phyloP scores from a whole-genome alignment of 2,888 invertebrate genomes.

The Nomada hirtipes region DNA sequence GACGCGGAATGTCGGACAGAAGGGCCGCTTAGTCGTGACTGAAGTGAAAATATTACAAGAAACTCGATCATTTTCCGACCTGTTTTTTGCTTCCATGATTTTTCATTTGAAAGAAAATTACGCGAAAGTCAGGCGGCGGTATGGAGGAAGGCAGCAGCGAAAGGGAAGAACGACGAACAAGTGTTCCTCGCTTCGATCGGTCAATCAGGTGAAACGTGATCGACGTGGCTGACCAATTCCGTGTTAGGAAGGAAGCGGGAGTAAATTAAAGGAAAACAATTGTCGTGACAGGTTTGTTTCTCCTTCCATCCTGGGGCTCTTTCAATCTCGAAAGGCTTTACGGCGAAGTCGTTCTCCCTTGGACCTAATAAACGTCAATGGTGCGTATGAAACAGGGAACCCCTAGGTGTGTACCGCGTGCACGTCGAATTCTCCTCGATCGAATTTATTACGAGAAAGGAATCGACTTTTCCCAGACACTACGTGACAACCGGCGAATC shows the following conservation, averaged over 20 bases:
- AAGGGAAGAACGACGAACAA: slow-evolving; percentile 8
- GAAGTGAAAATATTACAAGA: no score
- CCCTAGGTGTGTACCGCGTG: slow-evolving; percentile 1
- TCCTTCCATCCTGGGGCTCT: slow-evolving; percentile 12
- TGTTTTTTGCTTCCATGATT: no score
- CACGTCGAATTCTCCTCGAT: slow-evolving; percentile 35
- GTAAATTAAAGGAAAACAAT: slow-evolving; percentile 75
- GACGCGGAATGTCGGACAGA: slow-evolving; percentile 50
- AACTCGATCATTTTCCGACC: no score
- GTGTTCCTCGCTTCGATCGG: slow-evolving; percentile 38
- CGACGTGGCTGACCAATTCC: slow-evolving; percentile 64
- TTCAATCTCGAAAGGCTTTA: slow-evolving; percentile 36
- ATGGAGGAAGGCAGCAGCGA: not conserved
- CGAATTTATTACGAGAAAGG: slow-evolving; percentile 20
- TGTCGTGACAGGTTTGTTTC: slow-evolving; percentile 49
- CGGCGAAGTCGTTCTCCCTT: slow-evolving; percentile 38
- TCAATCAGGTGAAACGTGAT: slow-evolving; percentile 62
- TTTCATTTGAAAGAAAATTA: not conserved
- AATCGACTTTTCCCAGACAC: slow-evolving; percentile 29
- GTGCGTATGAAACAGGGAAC: slow-evolving; percentile 31
- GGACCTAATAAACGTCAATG: slow-evolving; percentile 54
- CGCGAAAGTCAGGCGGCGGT: not conserved
- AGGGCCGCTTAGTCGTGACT: not conserved
- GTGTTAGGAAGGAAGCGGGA: slow-evolving; percentile 30
- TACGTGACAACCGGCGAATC: slow-evolving; percentile 4